Conservation (phyloP, 2,113 vertebrate species). For the Malurus elegans region DNA sequence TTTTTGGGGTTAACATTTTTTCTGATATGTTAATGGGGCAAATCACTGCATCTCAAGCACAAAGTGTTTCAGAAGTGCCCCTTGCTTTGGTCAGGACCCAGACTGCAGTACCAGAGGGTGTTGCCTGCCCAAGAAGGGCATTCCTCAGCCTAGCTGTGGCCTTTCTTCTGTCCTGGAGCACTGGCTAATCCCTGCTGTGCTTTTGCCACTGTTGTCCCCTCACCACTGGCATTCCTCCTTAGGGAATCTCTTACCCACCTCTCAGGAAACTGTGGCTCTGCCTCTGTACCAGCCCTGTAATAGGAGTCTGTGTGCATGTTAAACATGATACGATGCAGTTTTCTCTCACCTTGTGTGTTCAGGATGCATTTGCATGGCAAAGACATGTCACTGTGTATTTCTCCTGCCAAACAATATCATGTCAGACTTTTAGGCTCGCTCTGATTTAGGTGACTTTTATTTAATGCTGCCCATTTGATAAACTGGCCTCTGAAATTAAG, state of each 20-base stretch:
- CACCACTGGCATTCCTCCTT: background rate
- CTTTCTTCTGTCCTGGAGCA: background rate
- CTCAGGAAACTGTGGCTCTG: background rate
- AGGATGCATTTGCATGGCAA: background rate
- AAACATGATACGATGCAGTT: background rate
- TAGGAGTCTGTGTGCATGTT: background rate
- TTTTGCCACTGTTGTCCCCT: background rate
- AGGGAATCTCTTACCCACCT: background rate
- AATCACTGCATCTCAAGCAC: background rate
- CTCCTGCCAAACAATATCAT: background rate
- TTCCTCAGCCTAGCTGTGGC: background rate
- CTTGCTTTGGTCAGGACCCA: background rate
- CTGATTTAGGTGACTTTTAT: background rate
- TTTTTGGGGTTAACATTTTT: background rate
- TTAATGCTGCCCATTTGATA: background rate
- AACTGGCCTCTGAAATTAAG: background rate
- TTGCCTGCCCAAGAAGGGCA: background rate
- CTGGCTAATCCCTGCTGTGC: background rate
- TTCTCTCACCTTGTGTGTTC: background rate
- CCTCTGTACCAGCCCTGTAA: background rate
- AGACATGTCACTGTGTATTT: background rate
- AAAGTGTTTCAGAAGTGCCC: background rate
- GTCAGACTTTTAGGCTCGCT: background rate
- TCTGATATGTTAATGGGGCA: background rate
- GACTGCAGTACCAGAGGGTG: background rate